Percentiles rank a stretch among this genome's conserved stretches.
These are phyloP conservation scores for Caenorhabditis inopinata DNA, from an alignment of 1,140 invertebrate species.

Conservation along the genomic window DNA sequence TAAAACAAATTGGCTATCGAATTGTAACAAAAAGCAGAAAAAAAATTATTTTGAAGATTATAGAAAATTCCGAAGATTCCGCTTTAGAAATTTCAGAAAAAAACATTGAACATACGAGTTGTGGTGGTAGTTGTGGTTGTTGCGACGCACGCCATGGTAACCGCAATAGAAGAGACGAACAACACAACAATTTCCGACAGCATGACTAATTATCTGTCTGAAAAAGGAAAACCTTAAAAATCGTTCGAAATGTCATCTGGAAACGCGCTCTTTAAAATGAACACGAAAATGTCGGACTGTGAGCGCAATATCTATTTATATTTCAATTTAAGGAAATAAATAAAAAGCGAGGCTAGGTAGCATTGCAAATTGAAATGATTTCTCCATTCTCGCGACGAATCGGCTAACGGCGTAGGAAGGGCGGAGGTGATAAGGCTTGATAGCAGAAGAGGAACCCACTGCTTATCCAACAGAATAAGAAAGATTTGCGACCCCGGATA, in stretches of 20 bases:
- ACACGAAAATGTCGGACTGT: too few relatives aligned
- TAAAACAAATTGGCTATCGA: too few relatives aligned
- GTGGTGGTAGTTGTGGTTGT: constrained; percentile 7
- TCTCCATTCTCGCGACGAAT: too few relatives aligned
- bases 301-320: too few relatives aligned
- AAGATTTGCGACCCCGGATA: neutral
- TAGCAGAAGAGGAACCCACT: constrained; percentile 2
- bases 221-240: neutral
- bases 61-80: neutral
- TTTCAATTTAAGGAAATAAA: neutral
- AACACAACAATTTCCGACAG: neutral
- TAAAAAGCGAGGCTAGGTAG: neutral
- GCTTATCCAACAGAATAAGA: neutral
- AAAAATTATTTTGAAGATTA: too few relatives aligned
- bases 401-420: neutral
- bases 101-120: neutral
- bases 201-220: neutral
- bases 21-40: too few relatives aligned
- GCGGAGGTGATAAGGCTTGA: neutral
- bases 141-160: constrained; percentile 6
- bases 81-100: neutral
- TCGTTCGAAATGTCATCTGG: too few relatives aligned
- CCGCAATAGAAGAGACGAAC: neutral
- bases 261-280: too few relatives aligned
- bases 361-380: constrained; percentile 15